phyloP scores from a whole-genome alignment of 1,140 invertebrate species.

The Trachelipus rathkii region DNA sequence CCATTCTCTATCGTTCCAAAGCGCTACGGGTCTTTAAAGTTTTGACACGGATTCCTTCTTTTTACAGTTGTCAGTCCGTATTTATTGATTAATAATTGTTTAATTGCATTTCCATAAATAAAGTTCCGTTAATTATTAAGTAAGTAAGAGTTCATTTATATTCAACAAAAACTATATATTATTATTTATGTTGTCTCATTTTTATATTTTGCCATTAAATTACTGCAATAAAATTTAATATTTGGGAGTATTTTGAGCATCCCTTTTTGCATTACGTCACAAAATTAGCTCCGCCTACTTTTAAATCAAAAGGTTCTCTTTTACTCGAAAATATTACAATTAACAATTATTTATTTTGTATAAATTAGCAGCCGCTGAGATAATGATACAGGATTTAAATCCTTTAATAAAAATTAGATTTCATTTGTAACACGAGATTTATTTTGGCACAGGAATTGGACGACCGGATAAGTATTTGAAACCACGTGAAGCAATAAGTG shows the following conservation, averaged over 20 bases:
- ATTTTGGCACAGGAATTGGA: no score
- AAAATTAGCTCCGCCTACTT: background rate
- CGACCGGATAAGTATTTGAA: no score
- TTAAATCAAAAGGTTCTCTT: background rate
- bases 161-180: background rate
- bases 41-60: slow-evolving; percentile 12
- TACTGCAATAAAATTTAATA: background rate
- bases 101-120: background rate
- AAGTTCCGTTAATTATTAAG: background rate
- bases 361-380: background rate
- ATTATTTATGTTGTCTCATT: background rate
- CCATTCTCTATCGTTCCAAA: slow-evolving; percentile 44
- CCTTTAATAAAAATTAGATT: background rate
- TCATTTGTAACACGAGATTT: background rate
- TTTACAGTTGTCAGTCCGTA: slow-evolving; percentile 4
- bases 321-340: slow-evolving; percentile 1
- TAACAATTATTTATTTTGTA: slow-evolving; percentile 2
- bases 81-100: slow-evolving; percentile 1
- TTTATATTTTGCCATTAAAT: background rate
- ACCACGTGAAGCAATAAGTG: no score
- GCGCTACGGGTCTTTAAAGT: slow-evolving; percentile 36
- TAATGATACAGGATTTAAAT: background rate
- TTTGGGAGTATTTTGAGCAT: background rate
- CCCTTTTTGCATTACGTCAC: background rate
- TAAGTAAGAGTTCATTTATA: background rate